Percentiles rank a stretch among this genome's conserved stretches.
phyloP scores from a whole-genome alignment of 2,797 vertebrate species.

The Hydrocynus forskahlii region DNA sequence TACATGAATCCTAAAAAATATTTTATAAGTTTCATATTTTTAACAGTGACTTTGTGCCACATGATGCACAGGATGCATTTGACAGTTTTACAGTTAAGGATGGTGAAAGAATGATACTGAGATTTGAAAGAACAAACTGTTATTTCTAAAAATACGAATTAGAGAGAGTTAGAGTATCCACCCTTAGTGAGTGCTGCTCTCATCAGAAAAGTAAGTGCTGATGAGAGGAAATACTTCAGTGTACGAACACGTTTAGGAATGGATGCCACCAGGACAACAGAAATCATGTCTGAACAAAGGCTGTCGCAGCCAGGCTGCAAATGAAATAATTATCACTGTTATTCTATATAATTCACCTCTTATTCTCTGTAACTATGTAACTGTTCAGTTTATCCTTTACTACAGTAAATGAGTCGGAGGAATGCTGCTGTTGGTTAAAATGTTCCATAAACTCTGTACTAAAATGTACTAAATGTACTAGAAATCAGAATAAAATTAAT shows the following conservation, averaged over 20 bases:
- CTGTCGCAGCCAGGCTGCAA: too few relatives aligned
- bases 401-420: neutral
- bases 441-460: neutral
- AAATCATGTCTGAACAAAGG: neutral
- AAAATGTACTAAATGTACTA: neutral
- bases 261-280: neutral
- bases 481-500: neutral
- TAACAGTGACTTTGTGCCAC: neutral
- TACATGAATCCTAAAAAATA: neutral
- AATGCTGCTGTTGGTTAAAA: neutral
- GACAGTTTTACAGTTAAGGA: neutral
- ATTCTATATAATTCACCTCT: neutral
- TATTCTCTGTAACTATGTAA: neutral
- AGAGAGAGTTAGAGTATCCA: neutral
- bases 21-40: neutral
- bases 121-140: neutral
- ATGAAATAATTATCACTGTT: neutral
- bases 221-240: neutral
- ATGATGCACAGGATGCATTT: neutral
- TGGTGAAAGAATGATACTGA: neutral
- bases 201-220: slow-evolving; percentile 13
- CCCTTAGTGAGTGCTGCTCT: neutral
- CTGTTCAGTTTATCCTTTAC: neutral
- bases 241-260: neutral
- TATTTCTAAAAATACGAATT: neutral